A percentile compares a stretch with the other conserved stretches of the same genome.
Conservation (phyloP, 1,140 invertebrate genomes). For the Arion vulgaris region DNA sequence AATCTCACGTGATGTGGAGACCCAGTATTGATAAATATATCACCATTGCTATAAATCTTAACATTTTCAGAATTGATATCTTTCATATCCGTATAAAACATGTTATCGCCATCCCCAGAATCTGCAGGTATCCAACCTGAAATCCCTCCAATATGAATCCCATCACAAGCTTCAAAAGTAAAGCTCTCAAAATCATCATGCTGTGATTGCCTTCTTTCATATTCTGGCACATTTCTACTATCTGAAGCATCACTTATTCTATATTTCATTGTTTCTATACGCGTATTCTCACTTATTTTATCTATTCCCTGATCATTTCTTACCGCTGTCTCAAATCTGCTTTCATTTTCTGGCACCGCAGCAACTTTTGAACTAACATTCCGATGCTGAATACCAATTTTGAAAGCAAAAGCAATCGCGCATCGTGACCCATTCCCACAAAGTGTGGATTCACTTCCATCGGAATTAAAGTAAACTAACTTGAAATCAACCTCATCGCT, state of each 20-base stretch:
- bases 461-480: constrained; percentile 42
- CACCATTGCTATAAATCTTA: not conserved
- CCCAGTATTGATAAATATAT: constrained; percentile 45
- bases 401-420: constrained; percentile 35
- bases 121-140: not conserved
- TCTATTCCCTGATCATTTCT: not conserved
- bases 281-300: not conserved
- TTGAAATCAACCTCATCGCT: constrained; percentile 22
- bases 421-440: constrained; percentile 53
- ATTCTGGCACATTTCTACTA: no score
- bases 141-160: constrained; percentile 34
- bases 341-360: not conserved
- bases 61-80: constrained; percentile 29
- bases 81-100: constrained; percentile 37
- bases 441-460: constrained; percentile 38
- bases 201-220: not conserved
- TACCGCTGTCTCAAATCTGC: not conserved
- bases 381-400: constrained; percentile 8
- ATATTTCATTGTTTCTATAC: not conserved
- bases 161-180: constrained; percentile 44
- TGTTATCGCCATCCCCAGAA: not conserved
- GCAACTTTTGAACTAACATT: not conserved
- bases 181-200: not conserved
- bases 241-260: no score
- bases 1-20: constrained; percentile 48